Base-by-base conservation (phyloP, 2,113 vertebrate genomes). In the Apteryx owenii region DNA sequence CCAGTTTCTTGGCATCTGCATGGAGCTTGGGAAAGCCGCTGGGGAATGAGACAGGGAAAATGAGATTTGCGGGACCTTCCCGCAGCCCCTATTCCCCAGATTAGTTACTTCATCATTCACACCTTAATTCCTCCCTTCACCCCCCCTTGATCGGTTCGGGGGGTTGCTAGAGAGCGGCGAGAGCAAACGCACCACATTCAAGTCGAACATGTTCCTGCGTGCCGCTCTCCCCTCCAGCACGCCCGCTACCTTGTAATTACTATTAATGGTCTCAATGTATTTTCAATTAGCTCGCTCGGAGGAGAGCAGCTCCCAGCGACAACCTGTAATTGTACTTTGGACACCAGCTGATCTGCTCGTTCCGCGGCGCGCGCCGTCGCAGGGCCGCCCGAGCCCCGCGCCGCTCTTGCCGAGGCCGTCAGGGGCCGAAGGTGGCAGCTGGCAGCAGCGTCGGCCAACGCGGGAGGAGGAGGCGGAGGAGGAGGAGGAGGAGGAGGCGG, bases 161-260 rank as follows among this genome's bases (percentile, higher is more conserved):
- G 21, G 10, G 25, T 16, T 5, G 9, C 62, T 19, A 20, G 8
- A 44, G 18, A 11, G 17, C 5, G 18, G 7, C 0, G 2, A 50
- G 60, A 2, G 0, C 0, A 1, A 75, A 4, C 3, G 2, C 15
- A 1, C 17, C 1, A 1, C 0, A 0, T 4, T 21, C 22, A 3
- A 8, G 0, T 9, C 48, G 68, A 72, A 38, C 4, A 0, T 42
- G 4, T 71, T 36, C 51, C 10, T 44, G 79, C 38, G n/a, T 68
- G 61, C 61, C 42, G 0, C n/a, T 56, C 17, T 61, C 28, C 42
- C 17, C 65, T 9, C 21, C 58, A 19, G 56, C 89, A 21, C 4
- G 7, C 44, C 3, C 1, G 38, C 82, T 46, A 48, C 82, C 62
- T 93, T 28, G 19, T 81, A 58, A 84, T 95, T 77, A 69, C 71